Percentiles rank a stretch among this genome's conserved stretches.
These are phyloP conservation scores for Theodoxus fluviatilis DNA, from an alignment of 2,888 invertebrate species.

Conservation along the genomic window DNA sequence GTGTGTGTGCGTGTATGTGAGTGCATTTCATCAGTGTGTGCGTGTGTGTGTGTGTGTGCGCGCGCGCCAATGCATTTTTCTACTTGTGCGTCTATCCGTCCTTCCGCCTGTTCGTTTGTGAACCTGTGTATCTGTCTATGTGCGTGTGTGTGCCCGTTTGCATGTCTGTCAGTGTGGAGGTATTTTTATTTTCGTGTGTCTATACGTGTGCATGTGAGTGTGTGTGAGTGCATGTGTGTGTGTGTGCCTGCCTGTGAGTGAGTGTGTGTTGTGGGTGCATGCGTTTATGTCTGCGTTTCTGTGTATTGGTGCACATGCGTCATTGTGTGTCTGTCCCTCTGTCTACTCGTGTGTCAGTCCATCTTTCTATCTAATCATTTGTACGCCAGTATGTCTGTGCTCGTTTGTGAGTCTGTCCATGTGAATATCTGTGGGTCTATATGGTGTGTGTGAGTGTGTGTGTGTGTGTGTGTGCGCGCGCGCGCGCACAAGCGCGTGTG, in stretches of 20 bases:
- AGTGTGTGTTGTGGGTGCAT: too few species aligned
- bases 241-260: slow-evolving; percentile 4
- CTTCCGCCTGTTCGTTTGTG: background rate
- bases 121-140: background rate
- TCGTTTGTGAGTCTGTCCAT: background rate
- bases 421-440: background rate
- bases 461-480: background rate
- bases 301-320: too few species aligned
- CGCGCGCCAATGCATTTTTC: background rate
- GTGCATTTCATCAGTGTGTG: background rate
- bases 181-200: background rate
- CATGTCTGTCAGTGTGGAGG: background rate
- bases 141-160: background rate
- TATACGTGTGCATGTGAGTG: background rate
- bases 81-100: background rate
- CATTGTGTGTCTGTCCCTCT: background rate
- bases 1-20: too few species aligned
- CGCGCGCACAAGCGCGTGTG: background rate
- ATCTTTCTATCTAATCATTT: too few species aligned
- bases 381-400: too few species aligned
- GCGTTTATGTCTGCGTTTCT: background rate
- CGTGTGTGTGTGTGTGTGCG: slow-evolving; percentile 16
- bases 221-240: background rate
- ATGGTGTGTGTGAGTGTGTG: slow-evolving; percentile 1
- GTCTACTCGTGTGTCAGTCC: background rate